Evolutionary conservation across 1,140 invertebrate species (phyloP).

Genomic region (Amphibalanus amphitrite): DNA sequence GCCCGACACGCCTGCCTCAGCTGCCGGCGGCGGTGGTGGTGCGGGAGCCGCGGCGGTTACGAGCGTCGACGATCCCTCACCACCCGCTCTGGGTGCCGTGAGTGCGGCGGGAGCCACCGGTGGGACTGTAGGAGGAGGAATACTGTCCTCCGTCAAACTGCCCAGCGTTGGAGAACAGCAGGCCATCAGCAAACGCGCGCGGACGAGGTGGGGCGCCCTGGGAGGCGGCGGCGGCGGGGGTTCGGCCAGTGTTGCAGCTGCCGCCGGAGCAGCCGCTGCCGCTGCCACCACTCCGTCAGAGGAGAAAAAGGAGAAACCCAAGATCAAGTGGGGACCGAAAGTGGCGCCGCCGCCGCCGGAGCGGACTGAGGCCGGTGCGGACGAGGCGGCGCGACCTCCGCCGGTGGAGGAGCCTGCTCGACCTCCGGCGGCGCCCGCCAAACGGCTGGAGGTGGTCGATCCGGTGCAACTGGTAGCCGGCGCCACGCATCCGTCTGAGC

Average conservation of each 20-base stretch:
- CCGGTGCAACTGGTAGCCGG: background rate
- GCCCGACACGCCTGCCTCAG: background rate
- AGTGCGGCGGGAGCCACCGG: background rate
- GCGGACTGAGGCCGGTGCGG: background rate
- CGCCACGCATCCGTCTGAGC: conserved; percentile 25
- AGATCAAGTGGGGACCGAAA: background rate
- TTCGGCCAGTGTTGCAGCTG: background rate
- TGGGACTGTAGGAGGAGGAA: background rate
- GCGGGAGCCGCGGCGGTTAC: no score
- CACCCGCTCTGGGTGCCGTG: no score
- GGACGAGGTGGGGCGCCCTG: background rate
- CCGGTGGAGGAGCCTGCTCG: background rate
- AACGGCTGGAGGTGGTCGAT: background rate
- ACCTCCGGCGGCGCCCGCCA: background rate
- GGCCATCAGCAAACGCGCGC: background rate
- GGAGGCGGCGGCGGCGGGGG: background rate
- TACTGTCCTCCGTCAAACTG: background rate
- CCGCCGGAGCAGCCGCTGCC: no score
- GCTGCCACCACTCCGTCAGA: background rate
- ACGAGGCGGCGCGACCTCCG: background rate
- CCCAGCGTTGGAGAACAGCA: background rate
- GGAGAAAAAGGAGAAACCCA: background rate
- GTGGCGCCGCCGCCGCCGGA: background rate
- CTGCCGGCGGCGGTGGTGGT: no score
- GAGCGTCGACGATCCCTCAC: no score